Base-by-base conservation (phyloP, 2,797 vertebrate genomes). In the Lagorchestes hirsutus region DNA sequence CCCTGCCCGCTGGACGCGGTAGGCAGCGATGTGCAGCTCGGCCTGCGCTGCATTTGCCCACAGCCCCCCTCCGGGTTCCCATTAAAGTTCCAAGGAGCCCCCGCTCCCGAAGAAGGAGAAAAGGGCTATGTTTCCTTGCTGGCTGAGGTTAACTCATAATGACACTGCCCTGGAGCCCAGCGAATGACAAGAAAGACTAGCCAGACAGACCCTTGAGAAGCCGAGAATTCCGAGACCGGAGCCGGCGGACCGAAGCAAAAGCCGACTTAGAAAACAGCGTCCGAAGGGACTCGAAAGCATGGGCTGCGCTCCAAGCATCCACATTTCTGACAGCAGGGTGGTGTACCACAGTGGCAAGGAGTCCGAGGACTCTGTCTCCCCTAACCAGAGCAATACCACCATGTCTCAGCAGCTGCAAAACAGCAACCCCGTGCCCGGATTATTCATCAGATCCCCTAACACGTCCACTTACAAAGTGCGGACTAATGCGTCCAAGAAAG, bases 281-380 rank as follows among this genome's bases (percentile, higher is more conserved):
- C 98, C 97, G 98, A 99, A 98, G 99, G 99, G 99, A 98, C 95
- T 98, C 98, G 99, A 99, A 99, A 99, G 99, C 99, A 99, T 99
- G 99, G 99, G 99, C 99, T 99, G 99, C 99, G 99, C 99, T 99
- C 99, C 99, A 98, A 99, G 99, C 99, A 99, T 99, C 98, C 99
- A 99, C 99, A 99, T 99, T 98, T 99, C 99, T 98, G 99, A 99
- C 98, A 99, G 97, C 98, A 98, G 99, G 99, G 99, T 99, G 99
- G 99, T 99, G 98, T 99, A 99, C 99, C 99, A 99, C 98, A 99
- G 99, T 99, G 99, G 99, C 99, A 99, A 99, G 99, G 99, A 99
- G 98, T 99, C 99, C 50, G 99, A 99, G 98, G 99, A 99, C 98
- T 99, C 99, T 98, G 99, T 98, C 99, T 99, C 99, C 97, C 99